Conservation (phyloP, 64 coral and sea anemone genomes). For the Stichodactyla mertensii region DNA sequence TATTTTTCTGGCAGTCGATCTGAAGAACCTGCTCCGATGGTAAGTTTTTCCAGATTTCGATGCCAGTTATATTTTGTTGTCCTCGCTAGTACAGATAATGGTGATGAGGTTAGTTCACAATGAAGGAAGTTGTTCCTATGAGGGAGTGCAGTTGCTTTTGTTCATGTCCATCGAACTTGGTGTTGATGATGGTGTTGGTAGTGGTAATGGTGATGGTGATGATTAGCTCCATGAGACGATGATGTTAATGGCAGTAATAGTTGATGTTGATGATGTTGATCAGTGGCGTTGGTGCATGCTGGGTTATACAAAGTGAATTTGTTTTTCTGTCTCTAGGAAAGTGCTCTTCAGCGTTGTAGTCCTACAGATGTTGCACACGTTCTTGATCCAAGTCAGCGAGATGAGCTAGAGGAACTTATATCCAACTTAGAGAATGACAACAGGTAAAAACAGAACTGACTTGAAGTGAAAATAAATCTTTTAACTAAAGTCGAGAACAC, state of each 20-base stretch:
- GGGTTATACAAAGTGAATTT: background rate
- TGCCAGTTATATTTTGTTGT: background rate
- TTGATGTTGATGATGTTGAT: background rate
- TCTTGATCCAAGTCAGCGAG: conserved; percentile 38
- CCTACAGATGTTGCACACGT: conserved; percentile 22
- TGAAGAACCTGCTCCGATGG: background rate
- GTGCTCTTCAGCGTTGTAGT: conserved; percentile 32
- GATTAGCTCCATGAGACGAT: no score
- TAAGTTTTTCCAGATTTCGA: background rate
- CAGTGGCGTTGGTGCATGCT: background rate
- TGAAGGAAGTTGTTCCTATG: no score
- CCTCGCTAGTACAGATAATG: background rate
- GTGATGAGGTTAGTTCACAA: background rate
- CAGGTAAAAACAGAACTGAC: conserved; percentile 25
- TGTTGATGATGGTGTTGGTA: background rate
- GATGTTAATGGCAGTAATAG: background rate
- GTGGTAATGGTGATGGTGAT: background rate
- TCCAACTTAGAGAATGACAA: conserved; percentile 79
- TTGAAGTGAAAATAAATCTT: background rate
- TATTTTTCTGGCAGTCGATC: background rate
- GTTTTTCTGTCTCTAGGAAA: background rate
- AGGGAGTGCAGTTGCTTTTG: no score
- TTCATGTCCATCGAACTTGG: background rate
- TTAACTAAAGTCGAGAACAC: no score
- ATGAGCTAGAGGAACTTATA: conserved; percentile 81